These are phyloP conservation scores for Parasteatoda tepidariorum DNA, from an alignment of 1,140 invertebrate species.

Conservation along the genomic window DNA sequence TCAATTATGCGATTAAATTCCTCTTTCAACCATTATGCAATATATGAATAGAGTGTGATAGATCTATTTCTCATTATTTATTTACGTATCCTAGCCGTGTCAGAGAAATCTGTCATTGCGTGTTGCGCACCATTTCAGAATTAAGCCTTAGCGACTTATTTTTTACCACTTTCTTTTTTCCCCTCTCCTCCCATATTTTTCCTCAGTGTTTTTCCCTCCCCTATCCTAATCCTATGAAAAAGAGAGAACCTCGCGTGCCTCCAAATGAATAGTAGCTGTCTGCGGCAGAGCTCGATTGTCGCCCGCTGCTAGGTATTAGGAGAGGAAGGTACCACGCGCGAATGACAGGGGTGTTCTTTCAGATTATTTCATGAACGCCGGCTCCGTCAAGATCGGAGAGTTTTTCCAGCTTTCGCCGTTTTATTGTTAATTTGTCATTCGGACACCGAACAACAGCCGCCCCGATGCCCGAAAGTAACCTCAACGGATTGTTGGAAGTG, in stretches of 20 bases:
- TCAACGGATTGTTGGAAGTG: neutral
- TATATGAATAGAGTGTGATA: too few relatives aligned
- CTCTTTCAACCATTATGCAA: too few relatives aligned
- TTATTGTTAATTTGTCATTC: neutral
- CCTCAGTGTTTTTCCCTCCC: neutral
- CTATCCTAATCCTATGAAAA: neutral
- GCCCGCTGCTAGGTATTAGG: conserved; percentile 14
- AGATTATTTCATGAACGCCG: neutral
- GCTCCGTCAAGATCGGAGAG: neutral
- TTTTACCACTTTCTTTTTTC: neutral
- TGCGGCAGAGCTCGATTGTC: conserved; percentile 3
- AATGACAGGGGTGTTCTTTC: conserved; percentile 26
- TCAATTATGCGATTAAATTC: neutral
- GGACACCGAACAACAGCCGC: neutral
- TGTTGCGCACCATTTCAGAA: neutral
- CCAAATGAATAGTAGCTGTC: conserved; percentile 48
- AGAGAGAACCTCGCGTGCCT: conserved; percentile 15
- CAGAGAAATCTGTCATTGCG: neutral
- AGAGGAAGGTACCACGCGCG: conserved; percentile 54
- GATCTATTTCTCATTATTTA: neutral
- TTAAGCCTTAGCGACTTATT: neutral
- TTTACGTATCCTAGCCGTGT: neutral
- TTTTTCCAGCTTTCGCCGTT: neutral
- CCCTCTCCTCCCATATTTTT: neutral
- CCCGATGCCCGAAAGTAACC: conserved; percentile 30